phyloP scores from a whole-genome alignment of 2,888 invertebrate genomes.

The Clostera curtula region DNA sequence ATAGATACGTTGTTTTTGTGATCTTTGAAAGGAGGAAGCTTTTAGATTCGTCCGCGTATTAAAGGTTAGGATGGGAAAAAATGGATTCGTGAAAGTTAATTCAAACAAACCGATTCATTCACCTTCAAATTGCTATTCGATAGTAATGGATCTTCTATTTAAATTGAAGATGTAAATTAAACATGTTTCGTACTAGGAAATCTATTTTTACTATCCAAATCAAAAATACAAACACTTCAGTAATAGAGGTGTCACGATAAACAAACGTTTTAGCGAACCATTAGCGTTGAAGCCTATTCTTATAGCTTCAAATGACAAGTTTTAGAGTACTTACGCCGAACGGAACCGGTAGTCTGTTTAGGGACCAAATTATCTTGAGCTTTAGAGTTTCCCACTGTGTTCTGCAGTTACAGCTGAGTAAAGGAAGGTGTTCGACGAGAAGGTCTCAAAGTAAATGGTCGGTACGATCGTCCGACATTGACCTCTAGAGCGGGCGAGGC shows the following conservation, averaged over 20 bases:
- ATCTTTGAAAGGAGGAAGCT: slow-evolving; percentile 37
- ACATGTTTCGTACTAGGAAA: too few relatives aligned
- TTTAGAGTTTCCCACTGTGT: slow-evolving; percentile 26
- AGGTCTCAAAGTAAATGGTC: slow-evolving; percentile 34
- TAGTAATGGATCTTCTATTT: too few relatives aligned
- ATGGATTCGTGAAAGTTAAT: slow-evolving; percentile 3
- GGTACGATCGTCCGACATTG: slow-evolving; percentile 54
- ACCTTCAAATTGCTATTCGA: slow-evolving; percentile 1
- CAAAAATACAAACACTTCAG: neutral
- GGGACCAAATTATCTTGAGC: slow-evolving; percentile 30
- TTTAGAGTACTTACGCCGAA: slow-evolving; percentile 24
- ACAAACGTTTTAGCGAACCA: slow-evolving; percentile 16
- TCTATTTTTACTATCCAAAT: too few relatives aligned
- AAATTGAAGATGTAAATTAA: too few relatives aligned
- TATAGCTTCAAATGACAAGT: slow-evolving; percentile 25
- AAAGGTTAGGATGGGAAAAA: slow-evolving; percentile 14
- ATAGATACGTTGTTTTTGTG: slow-evolving; percentile 10
- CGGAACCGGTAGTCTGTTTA: slow-evolving; percentile 41
- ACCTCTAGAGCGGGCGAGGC: slow-evolving; percentile 56
- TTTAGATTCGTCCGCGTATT: slow-evolving; percentile 12
- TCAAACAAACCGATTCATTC: slow-evolving; percentile 9
- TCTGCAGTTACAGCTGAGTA: slow-evolving; percentile 24
- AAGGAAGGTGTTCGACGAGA: slow-evolving; percentile 28
- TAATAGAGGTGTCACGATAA: slow-evolving; percentile 6
- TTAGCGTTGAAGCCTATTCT: slow-evolving; percentile 23